These are phyloP conservation scores for Callimico goeldii DNA, from an alignment of 2,797 vertebrate genomes.

Conservation along the genomic window DNA sequence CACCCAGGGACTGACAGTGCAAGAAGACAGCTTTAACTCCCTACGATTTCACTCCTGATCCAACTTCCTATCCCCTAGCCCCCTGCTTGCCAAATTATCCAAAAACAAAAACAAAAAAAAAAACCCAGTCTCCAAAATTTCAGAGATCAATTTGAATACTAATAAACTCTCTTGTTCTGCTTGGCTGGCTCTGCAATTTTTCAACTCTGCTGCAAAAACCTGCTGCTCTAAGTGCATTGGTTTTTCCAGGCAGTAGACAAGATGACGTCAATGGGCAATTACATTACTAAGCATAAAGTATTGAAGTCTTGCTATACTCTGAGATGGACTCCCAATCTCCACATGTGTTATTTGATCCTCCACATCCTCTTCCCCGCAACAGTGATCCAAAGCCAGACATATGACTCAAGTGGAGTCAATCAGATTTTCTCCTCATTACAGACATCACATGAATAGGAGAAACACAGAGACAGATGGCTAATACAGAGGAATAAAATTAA, in stretches of 20 bases:
- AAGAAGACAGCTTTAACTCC: not conserved
- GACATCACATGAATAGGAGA: not conserved
- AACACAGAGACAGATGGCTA: not conserved
- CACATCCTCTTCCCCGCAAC: not conserved
- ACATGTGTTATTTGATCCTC: not conserved
- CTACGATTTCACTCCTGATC: not conserved
- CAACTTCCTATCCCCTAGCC: not conserved
- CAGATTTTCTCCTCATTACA: not conserved
- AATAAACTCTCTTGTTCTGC: not conserved
- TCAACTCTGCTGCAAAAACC: not conserved
- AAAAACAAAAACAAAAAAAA: no score
- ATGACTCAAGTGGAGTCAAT: not conserved
- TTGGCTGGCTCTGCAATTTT: not conserved
- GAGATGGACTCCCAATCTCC: not conserved
- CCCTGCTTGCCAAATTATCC: not conserved
- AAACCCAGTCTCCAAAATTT: not conserved
- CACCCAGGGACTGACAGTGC: not conserved
- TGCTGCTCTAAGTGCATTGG: not conserved
- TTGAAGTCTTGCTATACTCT: not conserved
- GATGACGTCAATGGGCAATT: not conserved
- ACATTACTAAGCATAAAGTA: not conserved
- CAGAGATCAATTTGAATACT: not conserved
- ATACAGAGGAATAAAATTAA: conserved; percentile 15
- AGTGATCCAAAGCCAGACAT: not conserved
- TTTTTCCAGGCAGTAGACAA: not conserved